Evolutionary conservation across 53 echinoderm and acorn worm genomes (phyloP).

Genomic region (Stichopus horrens): DNA sequence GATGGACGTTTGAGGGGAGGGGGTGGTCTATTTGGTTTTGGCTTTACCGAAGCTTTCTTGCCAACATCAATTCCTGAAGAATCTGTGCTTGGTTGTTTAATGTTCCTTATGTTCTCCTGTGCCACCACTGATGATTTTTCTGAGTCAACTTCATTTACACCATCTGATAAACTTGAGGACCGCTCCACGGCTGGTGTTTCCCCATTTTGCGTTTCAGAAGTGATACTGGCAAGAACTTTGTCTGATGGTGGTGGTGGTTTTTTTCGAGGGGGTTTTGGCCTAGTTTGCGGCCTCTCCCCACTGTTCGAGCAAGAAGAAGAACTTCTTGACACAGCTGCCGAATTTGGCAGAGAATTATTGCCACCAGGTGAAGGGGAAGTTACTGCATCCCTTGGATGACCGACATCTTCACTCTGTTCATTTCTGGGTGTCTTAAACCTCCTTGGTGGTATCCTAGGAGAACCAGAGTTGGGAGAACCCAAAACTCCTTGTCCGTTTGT

Average conservation of each 20-base stretch:
- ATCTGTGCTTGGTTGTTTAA: not conserved
- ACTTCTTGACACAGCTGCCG: not conserved
- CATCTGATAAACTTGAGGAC: not conserved
- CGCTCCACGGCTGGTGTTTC: not conserved
- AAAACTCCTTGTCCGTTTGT: not conserved
- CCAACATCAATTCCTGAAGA: not conserved
- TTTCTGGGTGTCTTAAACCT: not conserved
- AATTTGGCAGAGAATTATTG: not conserved
- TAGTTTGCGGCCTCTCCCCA: not conserved
- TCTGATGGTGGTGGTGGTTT: not conserved
- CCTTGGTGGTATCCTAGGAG: constrained; percentile 4
- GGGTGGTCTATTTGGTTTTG: constrained; percentile 54
- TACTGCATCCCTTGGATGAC: not conserved
- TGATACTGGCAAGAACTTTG: not conserved
- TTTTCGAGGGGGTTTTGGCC: constrained; percentile 21
- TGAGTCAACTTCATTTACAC: not conserved
- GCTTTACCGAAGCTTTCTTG: constrained; percentile 15
- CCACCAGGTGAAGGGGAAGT: not conserved
- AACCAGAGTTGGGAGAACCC: not conserved
- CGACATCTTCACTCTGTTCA: not conserved
- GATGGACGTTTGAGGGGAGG: constrained; percentile 51
- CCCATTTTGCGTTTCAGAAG: not conserved
- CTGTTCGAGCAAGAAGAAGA: constrained; percentile 2
- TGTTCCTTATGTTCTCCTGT: not conserved
- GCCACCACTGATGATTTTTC: not conserved